Conservation (phyloP, 2,797 vertebrate species). For the Nyctibius grandis region DNA sequence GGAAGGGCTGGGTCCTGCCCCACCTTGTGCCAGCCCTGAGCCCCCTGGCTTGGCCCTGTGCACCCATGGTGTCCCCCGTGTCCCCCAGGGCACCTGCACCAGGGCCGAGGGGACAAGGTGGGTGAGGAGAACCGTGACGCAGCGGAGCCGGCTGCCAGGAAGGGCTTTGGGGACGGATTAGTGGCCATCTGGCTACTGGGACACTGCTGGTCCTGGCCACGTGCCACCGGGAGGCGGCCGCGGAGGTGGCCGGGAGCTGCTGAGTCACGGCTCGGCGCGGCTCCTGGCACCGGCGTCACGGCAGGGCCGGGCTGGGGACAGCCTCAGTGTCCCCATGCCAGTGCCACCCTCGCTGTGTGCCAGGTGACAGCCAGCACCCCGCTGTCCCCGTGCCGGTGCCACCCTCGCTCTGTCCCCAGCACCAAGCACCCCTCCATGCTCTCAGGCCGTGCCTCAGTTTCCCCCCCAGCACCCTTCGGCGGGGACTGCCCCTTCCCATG, state of each 20-base stretch:
- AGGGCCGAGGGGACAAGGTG: background rate
- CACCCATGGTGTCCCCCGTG: fast-evolving
- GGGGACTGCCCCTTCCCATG: background rate
- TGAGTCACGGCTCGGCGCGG: background rate
- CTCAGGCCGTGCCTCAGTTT: background rate
- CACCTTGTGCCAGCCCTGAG: too few species aligned
- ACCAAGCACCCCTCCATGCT: fast-evolving
- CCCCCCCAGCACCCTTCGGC: background rate
- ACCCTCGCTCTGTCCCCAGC: background rate
- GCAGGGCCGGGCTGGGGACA: too few species aligned
- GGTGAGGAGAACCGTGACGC: background rate
- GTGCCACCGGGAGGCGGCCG: background rate
- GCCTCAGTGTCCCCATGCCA: too few species aligned
- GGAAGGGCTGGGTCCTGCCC: background rate
- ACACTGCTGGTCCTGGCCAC: fast-evolving
- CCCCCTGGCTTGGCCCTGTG: too few species aligned
- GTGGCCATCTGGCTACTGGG: background rate
- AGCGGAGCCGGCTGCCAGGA: background rate
- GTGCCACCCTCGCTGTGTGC: background rate
- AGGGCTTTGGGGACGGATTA: background rate
- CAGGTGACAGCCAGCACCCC: too few species aligned
- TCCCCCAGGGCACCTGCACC: fast-evolving
- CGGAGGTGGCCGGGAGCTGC: background rate
- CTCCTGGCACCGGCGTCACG: background rate
- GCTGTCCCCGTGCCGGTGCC: background rate